Percentiles rank a stretch among this genome's conserved stretches.
These are phyloP conservation scores for Pontoporia blainvillei DNA, from an alignment of 2,113 vertebrate genomes.

Conservation along the genomic window DNA sequence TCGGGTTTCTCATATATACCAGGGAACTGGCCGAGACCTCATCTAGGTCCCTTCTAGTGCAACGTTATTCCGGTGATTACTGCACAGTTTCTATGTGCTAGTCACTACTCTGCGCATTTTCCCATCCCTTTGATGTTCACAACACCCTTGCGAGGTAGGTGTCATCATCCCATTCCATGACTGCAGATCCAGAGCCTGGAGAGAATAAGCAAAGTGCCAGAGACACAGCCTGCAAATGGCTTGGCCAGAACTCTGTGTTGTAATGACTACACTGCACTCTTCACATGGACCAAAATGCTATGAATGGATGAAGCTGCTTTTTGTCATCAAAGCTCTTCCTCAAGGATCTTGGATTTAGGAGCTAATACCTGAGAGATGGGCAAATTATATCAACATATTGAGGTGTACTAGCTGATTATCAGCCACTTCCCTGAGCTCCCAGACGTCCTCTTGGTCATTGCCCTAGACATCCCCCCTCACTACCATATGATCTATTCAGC, in stretches of 20 bases:
- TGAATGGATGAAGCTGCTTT: background rate
- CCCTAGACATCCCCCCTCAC: background rate
- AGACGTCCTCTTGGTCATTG: background rate
- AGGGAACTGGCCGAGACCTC: background rate
- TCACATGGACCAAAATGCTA: background rate
- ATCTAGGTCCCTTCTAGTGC: background rate
- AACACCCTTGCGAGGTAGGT: background rate
- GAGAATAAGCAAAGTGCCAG: background rate
- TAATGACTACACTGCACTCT: background rate
- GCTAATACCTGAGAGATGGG: background rate
- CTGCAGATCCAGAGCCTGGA: background rate
- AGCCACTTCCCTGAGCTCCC: background rate
- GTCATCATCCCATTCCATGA: background rate
- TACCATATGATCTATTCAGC: background rate
- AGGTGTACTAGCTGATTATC: background rate
- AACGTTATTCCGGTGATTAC: background rate
- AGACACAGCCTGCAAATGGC: background rate
- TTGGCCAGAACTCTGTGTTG: background rate
- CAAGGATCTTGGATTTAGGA: background rate
- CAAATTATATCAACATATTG: background rate
- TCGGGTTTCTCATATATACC: background rate
- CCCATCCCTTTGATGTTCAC: background rate
- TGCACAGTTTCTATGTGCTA: background rate
- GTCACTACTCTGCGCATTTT: background rate
- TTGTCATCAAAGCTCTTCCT: background rate